Evolutionary conservation across 2,113 vertebrate species (phyloP), one percentile per base, ranked within the genome.

Genomic region (Maylandia zebra): DNA sequence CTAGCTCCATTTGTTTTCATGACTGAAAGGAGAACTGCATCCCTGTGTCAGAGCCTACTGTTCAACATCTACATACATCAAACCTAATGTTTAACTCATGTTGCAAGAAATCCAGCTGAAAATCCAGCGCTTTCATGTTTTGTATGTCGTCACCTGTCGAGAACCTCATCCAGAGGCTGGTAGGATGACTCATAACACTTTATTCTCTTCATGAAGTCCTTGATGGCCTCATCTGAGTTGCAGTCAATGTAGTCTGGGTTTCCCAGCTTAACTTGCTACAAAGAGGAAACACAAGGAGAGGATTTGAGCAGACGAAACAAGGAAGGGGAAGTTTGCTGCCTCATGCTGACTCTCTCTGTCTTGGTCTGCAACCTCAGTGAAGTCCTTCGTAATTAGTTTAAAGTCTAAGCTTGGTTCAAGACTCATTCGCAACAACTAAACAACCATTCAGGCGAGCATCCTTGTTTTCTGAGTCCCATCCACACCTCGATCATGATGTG

Each of bases 171-270:
- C 92, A 99, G 96, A 0, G 98, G 96, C 95, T 99, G 97, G 3
- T 99, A 99, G 0, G 97, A 97, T 38, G 97, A 98, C 94, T 98
- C 97, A 59, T 99, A 99, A 91, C 98, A 98, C 85, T 98, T 97
- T 50, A 99, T 99, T 91, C 98, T 98, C 95, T 98, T 97, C 98
- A 99, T 98, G 90, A 99, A 99, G 74, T 99, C 99, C 87, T 98
- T 97, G 0, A 98, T 94, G 56, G 98, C 99, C 91, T 99, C 97
- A 3, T 99, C 98, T 5, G 97, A 97, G 92, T 97, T 97, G 27
- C 97, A 97, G 94, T 99, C 96, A 27, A 97, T 96, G 69, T 99
- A 99, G 95, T 99, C 99, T 4, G 99, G 99, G 92, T 97, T 99
- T 66, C 97, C 97, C 91, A 99, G 91, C 86, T 99, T 99, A 79